A percentile compares a stretch with the other conserved stretches of the same genome.
These are phyloP conservation scores for Centropus unirufus DNA, from an alignment of 2,113 vertebrate species.

Conservation along the genomic window DNA sequence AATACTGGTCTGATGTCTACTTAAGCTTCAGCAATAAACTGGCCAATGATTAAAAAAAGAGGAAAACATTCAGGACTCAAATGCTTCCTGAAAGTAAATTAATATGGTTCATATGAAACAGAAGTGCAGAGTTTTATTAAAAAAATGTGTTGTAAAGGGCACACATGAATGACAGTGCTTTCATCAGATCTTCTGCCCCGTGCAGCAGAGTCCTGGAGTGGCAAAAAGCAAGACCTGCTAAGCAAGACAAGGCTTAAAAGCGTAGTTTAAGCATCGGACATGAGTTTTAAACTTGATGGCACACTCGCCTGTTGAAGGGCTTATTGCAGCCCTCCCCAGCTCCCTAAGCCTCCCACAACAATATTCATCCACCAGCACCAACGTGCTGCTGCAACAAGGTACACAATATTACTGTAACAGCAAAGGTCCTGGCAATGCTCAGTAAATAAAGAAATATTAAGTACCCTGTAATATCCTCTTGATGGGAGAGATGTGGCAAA, in stretches of 20 bases:
- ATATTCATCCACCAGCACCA: neutral
- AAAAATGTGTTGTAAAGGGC: neutral
- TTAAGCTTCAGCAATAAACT: neutral
- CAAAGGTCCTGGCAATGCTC: neutral
- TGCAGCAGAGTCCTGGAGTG: neutral
- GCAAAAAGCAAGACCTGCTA: neutral
- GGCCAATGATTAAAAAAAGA: neutral
- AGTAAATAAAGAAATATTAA: neutral
- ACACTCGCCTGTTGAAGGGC: neutral
- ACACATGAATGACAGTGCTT: neutral
- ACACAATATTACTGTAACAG: neutral
- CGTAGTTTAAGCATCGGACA: accelerated
- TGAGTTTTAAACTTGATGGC: neutral
- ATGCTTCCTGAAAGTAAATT: neutral
- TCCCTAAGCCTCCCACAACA: neutral
- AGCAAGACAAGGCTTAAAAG: neutral
- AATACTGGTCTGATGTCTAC: neutral
- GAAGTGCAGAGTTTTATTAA: neutral
- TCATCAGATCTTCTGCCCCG: neutral
- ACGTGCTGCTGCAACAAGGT: neutral
- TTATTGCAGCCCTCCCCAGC: neutral
- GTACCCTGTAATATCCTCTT: neutral
- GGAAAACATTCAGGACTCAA: neutral
- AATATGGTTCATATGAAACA: accelerated
- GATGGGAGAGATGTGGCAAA: neutral